phyloP scores from a whole-genome alignment of 2,797 vertebrate genomes.

The Bradypodion pumilum region DNA sequence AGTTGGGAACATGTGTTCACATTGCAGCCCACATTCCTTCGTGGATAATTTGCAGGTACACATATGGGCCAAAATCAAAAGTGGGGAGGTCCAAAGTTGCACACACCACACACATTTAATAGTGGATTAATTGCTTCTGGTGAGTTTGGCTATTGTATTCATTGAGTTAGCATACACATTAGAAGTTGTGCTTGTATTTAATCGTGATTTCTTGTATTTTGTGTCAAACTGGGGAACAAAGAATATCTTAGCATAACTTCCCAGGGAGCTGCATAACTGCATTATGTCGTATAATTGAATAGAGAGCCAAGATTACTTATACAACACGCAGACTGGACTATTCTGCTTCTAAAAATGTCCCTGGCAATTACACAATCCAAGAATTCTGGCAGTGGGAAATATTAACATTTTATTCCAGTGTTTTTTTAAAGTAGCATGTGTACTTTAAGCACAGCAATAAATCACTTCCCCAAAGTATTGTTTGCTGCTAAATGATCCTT shows the following conservation, averaged over 20 bases:
- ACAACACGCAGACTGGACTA: background rate
- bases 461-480: conserved; percentile 38
- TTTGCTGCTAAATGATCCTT: conserved; percentile 42
- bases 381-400: background rate
- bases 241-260: background rate
- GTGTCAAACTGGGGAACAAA: background rate
- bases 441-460: conserved; percentile 53
- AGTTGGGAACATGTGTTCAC: background rate
- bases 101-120: too few relatives aligned
- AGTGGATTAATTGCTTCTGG: background rate
- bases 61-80: too few relatives aligned
- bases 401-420: conserved; percentile 33
- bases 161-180: background rate
- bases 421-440: conserved; percentile 47
- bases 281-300: background rate
- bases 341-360: conserved; percentile 16
- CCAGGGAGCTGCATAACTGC: background rate
- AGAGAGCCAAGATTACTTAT: background rate
- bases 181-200: background rate
- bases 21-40: too few relatives aligned
- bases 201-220: background rate
- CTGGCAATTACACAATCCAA: conserved; percentile 45
- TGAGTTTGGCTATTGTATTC: background rate
- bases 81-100: too few relatives aligned
- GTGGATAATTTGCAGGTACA: too few relatives aligned